Percentiles rank a stretch among this genome's conserved stretches.
These are phyloP conservation scores for Chrysogorgia sp. DNA, from an alignment of 92 coral and sea anemone species.

Conservation along the genomic window DNA sequence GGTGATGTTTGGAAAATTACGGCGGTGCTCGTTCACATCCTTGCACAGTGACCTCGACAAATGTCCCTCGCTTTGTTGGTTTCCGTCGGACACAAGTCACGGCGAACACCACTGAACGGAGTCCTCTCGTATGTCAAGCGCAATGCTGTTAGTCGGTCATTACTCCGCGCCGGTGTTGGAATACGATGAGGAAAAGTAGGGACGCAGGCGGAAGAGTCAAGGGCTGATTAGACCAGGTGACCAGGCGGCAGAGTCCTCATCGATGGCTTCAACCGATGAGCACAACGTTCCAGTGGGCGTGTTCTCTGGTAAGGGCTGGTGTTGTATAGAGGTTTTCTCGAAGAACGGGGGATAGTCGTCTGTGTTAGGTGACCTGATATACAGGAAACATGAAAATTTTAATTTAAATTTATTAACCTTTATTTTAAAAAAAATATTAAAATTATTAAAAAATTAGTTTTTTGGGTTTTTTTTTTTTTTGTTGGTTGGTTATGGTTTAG, in stretches of 20 bases:
- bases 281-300: conserved; percentile 62
- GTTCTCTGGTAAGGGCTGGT: conserved; percentile 68
- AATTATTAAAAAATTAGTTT: too few relatives aligned
- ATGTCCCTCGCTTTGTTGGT: conserved; percentile 60
- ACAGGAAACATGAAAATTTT: not conserved
- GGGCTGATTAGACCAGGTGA: conserved; percentile 59
- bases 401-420: too few relatives aligned
- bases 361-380: conserved; percentile 71
- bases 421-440: too few relatives aligned
- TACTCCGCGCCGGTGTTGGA: conserved; percentile 57
- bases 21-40: conserved; percentile 89
- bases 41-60: conserved; percentile 69
- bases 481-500: too few relatives aligned
- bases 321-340: conserved; percentile 60
- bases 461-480: too few relatives aligned
- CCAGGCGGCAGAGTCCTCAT: conserved; percentile 62
- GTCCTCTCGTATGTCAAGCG: conserved; percentile 72
- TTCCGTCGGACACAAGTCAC: conserved; percentile 77
- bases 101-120: conserved; percentile 65
- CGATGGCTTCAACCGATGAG: conserved; percentile 67
- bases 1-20: conserved; percentile 72
- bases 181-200: conserved; percentile 71
- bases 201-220: conserved; percentile 59
- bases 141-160: conserved; percentile 43
- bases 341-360: conserved; percentile 85